Evolutionary conservation across 2,113 vertebrate genomes (phyloP).

Genomic region (Acrocephalus arundinaceus): DNA sequence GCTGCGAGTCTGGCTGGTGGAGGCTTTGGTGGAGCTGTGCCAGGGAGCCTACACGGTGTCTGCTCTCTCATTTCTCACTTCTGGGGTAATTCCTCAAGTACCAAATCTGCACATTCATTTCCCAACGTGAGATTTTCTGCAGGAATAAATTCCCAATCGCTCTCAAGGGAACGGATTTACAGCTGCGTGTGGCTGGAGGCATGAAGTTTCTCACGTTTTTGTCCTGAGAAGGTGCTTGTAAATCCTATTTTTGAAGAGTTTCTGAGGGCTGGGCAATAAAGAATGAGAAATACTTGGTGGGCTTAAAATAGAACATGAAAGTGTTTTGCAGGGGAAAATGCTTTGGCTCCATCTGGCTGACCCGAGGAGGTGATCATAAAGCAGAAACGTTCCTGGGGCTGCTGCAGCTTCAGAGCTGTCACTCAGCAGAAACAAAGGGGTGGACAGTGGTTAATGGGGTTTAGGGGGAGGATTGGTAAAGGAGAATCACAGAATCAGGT

Average conservation of each 20-base stretch:
- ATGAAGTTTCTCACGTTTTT: background rate
- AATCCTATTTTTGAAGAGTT: background rate
- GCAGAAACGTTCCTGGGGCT: background rate
- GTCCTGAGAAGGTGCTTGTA: background rate
- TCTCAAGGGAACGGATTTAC: background rate
- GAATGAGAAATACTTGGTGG: background rate
- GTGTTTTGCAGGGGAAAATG: background rate
- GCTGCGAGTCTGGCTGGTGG: background rate
- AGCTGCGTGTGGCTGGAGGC: rapidly evolving
- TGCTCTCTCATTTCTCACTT: background rate
- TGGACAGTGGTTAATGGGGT: rapidly evolving
- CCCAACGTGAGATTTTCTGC: background rate
- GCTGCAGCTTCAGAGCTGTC: background rate
- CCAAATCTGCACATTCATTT: background rate
- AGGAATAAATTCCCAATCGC: background rate
- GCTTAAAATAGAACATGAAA: background rate
- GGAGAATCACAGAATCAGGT: no score
- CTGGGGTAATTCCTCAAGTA: background rate
- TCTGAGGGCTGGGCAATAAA: background rate
- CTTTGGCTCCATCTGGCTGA: background rate
- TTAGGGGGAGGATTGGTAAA: background rate
- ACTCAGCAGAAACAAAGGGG: background rate
- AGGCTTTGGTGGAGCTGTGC: background rate
- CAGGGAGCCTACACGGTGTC: background rate
- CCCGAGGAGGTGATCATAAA: background rate